phyloP scores from a whole-genome alignment of 2,797 vertebrate genomes.

The Mus minutoides region DNA sequence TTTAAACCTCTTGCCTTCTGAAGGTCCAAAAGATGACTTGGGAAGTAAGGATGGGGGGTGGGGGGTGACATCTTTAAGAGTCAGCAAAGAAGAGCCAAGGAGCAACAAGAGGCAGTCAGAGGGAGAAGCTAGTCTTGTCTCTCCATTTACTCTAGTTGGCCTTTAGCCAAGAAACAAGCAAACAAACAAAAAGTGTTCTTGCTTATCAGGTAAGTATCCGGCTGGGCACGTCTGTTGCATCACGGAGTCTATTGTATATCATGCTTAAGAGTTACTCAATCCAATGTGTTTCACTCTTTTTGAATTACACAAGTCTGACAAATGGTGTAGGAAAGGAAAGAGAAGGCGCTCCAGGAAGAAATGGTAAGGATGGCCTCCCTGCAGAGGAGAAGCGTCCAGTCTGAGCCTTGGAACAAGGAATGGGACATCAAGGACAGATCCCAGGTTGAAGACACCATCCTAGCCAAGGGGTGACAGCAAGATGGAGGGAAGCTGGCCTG shows the following conservation, averaged over 20 bases:
- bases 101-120: too few relatives aligned
- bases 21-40: neutral
- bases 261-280: neutral
- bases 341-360: neutral
- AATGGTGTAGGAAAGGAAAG: neutral
- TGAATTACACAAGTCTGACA: neutral
- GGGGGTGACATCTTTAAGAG: neutral
- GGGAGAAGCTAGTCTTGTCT: neutral
- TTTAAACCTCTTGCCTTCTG: neutral
- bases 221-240: neutral
- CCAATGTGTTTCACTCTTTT: neutral
- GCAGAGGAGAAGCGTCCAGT: neutral
- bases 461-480: neutral
- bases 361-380: neutral
- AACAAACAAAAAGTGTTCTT: neutral
- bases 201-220: conserved; percentile 20
- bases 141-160: neutral
- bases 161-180: conserved; percentile 14
- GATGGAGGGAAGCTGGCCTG: fast-evolving
- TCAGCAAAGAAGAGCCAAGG: neutral
- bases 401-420: neutral
- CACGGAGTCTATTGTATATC: neutral
- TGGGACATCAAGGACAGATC: neutral
- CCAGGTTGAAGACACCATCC: neutral
- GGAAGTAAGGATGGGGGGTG: neutral